Conservation (phyloP, 1,140 invertebrate species). For the Aphidius ervi region DNA sequence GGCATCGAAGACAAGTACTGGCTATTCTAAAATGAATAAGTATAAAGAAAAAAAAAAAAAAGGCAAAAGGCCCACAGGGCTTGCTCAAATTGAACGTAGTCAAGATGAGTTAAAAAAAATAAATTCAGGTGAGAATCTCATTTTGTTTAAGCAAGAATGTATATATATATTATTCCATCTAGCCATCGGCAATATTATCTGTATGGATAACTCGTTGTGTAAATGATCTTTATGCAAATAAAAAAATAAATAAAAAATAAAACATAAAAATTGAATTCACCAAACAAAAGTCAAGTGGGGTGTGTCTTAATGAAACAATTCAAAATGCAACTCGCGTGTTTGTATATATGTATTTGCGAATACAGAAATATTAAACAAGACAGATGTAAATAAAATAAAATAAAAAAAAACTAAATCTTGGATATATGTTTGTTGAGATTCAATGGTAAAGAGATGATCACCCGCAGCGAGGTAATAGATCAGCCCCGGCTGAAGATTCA, state of each 20-base stretch:
- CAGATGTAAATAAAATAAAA: too few relatives aligned
- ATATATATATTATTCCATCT: neutral
- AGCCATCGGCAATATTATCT: neutral
- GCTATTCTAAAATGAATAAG: slow-evolving; percentile 1
- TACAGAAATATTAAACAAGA: too few relatives aligned
- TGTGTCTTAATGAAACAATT: neutral
- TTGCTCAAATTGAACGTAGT: slow-evolving; percentile 18
- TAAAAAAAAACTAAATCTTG: too few relatives aligned
- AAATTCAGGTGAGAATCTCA: slow-evolving; percentile 24
- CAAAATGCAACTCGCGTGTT: too few relatives aligned
- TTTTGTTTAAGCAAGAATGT: slow-evolving; percentile 14
- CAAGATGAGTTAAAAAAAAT: slow-evolving; percentile 21
- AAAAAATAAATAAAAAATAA: neutral
- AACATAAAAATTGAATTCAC: neutral
- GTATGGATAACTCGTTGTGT: neutral
- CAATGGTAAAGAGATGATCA: slow-evolving; percentile 23
- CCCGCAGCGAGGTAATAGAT: slow-evolving; percentile 19
- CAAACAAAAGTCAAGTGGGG: neutral
- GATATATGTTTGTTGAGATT: neutral
- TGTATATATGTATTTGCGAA: too few relatives aligned
- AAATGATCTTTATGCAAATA: neutral
- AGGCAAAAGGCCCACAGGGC: slow-evolving; percentile 10
- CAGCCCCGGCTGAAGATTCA: slow-evolving; percentile 14
- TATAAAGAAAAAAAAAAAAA: neutral
- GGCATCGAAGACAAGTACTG: slow-evolving; percentile 1